phyloP scores from a whole-genome alignment of 2,797 vertebrate species.

The Clarias pachynema region DNA sequence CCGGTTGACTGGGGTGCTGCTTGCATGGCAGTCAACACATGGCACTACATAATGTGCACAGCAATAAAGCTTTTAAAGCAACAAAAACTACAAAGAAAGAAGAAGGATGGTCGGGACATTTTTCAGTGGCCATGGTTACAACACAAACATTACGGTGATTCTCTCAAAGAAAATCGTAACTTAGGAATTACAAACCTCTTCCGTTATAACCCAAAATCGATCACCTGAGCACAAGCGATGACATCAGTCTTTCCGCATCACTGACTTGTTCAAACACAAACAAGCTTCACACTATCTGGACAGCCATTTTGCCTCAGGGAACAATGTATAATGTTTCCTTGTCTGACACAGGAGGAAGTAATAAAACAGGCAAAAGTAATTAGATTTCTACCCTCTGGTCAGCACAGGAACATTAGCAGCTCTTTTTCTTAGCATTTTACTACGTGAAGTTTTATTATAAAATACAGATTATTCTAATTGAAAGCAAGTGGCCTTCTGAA shows the following conservation, averaged over 20 bases:
- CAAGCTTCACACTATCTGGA: conserved; percentile 26
- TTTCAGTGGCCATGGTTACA: background rate
- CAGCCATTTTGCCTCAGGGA: conserved; percentile 30
- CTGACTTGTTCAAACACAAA: conserved; percentile 38
- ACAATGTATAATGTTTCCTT: conserved; percentile 29
- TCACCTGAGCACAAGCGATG: conserved; percentile 34
- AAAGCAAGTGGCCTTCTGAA: background rate
- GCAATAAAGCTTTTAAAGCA: background rate
- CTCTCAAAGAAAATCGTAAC: background rate
- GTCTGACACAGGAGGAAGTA: conserved; percentile 20
- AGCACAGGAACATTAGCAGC: background rate
- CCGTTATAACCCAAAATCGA: conserved; percentile 6
- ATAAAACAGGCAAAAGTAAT: conserved; percentile 15
- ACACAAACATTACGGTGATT: background rate
- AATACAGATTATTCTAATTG: background rate
- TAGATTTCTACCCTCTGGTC: background rate
- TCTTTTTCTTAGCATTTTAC: background rate
- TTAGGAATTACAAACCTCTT: background rate
- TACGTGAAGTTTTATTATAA: background rate
- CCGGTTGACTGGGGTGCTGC: background rate
- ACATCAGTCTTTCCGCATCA: conserved; percentile 40
- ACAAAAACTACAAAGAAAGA: background rate
- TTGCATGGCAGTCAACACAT: background rate
- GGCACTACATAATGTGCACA: background rate
- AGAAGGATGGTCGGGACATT: background rate